Percentiles rank a stretch among this genome's conserved stretches.
Conservation (phyloP, 2,888 invertebrate species). For the Chelonus formosanus region DNA sequence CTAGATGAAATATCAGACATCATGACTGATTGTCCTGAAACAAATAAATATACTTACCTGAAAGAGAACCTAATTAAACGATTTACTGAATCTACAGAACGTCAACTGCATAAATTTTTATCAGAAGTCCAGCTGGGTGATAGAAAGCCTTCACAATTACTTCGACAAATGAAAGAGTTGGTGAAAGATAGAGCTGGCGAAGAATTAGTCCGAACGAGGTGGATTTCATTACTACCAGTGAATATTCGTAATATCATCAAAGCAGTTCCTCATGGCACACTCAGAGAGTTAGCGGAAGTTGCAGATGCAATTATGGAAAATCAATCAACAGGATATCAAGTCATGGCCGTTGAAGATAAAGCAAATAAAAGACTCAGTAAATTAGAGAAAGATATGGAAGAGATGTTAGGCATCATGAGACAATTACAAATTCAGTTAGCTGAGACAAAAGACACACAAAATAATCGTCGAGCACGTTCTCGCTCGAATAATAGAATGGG, state of each 20-base stretch:
- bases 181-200: constrained; percentile 31
- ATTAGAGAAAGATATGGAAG: constrained; percentile 13
- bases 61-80: constrained; percentile 33
- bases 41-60: constrained; percentile 30
- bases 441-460: too few relatives aligned
- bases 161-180: constrained; percentile 39
- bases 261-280: too few relatives aligned
- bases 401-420: too few relatives aligned
- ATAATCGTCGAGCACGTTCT: too few relatives aligned
- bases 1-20: constrained; percentile 35
- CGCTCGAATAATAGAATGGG: too few relatives aligned
- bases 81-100: constrained; percentile 32
- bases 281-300: too few relatives aligned
- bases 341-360: constrained; percentile 21
- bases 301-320: too few relatives aligned
- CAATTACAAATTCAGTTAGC: too few relatives aligned
- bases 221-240: constrained; percentile 36
- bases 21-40: constrained; percentile 24
- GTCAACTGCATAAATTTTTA: constrained; percentile 31
- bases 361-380: constrained; percentile 28
- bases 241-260: too few relatives aligned
- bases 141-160: constrained; percentile 38
- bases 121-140: constrained; percentile 36
- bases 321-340: too few relatives aligned
- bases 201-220: constrained; percentile 35